Conservation (phyloP, 2,113 vertebrate species). For the Todiramphus saurophagus region DNA sequence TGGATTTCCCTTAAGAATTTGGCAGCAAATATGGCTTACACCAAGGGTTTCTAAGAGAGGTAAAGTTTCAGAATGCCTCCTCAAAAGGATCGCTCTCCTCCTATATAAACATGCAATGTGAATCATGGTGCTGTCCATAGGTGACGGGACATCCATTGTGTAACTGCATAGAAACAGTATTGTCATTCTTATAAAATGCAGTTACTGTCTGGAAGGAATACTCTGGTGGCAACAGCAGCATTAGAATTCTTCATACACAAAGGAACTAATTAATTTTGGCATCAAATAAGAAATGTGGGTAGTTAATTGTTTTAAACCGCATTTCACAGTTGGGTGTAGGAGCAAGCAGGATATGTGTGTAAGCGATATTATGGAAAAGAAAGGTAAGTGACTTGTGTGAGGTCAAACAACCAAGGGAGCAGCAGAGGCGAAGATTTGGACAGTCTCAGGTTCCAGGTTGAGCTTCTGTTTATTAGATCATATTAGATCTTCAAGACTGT, state of each 20-base stretch:
- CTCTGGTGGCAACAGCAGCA: neutral
- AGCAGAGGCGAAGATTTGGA: neutral
- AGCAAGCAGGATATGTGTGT: neutral
- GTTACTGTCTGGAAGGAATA: constrained; percentile 11
- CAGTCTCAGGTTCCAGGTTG: neutral
- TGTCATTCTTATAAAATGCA: neutral
- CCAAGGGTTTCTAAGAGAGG: neutral
- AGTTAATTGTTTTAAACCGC: neutral
- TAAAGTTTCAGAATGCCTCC: neutral
- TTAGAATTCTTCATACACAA: neutral
- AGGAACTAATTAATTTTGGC: constrained; percentile 31
- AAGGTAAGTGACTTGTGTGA: neutral
- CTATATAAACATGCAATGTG: neutral
- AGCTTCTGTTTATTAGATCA: constrained; percentile 22
- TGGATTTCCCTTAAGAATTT: neutral
- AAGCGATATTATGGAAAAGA: neutral
- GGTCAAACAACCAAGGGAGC: neutral
- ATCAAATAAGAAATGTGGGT: neutral
- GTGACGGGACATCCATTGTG: neutral
- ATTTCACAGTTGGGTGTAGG: neutral
- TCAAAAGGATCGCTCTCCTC: neutral
- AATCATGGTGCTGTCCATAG: neutral
- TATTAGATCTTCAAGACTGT: neutral
- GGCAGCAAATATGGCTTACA: neutral
- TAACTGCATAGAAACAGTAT: neutral